A percentile compares a stretch with the other conserved stretches of the same genome.
Conservation (phyloP, 2,113 vertebrate species). For the Melanotaenia duboulayi region DNA sequence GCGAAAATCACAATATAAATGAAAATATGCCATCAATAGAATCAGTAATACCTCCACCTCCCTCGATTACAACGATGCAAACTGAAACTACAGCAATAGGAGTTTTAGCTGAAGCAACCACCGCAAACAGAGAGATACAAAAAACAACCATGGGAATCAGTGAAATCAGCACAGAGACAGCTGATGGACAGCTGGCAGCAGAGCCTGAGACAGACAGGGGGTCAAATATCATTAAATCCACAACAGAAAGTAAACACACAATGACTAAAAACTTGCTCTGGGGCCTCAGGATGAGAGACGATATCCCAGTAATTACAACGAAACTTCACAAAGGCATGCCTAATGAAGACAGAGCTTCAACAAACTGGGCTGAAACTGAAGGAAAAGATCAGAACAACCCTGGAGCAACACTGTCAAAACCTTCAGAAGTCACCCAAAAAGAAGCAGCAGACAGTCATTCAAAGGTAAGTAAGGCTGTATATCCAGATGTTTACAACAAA, state of each 20-base stretch:
- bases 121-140: slow-evolving; percentile 6
- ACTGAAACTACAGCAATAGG: slow-evolving; percentile 3
- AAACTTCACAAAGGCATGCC: not conserved
- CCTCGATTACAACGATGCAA: not conserved
- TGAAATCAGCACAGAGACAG: not conserved
- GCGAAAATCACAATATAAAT: not conserved
- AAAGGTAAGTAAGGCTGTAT: slow-evolving; percentile 19
- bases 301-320: not conserved
- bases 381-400: not conserved
- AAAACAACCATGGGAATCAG: not conserved
- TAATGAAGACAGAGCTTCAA: not conserved
- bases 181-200: not conserved
- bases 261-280: not conserved
- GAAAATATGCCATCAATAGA: slow-evolving; percentile 11
- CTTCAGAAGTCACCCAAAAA: not conserved
- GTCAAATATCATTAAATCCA: not conserved
- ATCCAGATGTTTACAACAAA: not conserved
- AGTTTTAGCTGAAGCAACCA: not conserved
- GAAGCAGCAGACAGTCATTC: not conserved
- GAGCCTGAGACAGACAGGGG: not conserved
- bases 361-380: not conserved
- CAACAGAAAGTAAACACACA: not conserved
- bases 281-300: slow-evolving; percentile 55
- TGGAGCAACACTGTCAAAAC: not conserved
- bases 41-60: not conserved